A percentile compares a stretch with the other conserved stretches of the same genome.
Conservation (phyloP, 2,113 vertebrate genomes). For the Bettongia penicillata region DNA sequence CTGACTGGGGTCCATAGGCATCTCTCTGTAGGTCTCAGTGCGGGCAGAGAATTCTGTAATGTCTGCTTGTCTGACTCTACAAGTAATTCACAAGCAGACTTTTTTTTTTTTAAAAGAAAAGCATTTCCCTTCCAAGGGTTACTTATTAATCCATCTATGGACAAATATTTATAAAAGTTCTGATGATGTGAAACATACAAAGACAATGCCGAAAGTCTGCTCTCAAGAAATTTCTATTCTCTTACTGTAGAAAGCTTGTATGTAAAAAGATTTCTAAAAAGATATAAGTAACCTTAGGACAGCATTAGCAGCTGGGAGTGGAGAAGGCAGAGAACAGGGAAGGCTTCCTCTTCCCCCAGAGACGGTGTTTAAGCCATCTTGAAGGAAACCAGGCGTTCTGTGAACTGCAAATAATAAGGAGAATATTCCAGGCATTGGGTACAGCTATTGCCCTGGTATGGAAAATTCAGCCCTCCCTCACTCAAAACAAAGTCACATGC, state of each 20-base stretch:
- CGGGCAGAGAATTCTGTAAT: neutral
- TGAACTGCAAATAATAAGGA: neutral
- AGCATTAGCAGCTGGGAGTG: neutral
- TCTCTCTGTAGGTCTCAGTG: neutral
- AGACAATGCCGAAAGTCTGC: neutral
- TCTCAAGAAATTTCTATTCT: neutral
- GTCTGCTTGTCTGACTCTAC: neutral
- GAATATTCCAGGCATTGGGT: neutral
- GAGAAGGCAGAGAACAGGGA: neutral
- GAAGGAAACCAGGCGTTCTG: neutral
- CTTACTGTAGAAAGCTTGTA: neutral
- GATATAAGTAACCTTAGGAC: neutral
- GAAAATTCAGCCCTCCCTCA: neutral
- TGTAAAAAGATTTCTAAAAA: neutral
- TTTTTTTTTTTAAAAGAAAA: neutral
- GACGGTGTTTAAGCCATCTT: neutral
- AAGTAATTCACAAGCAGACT: neutral
- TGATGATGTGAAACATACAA: neutral
- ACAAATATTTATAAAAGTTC: neutral
- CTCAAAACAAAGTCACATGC: no score
- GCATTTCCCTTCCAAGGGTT: neutral
- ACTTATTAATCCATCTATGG: neutral
- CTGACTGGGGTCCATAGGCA: neutral
- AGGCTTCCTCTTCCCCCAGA: neutral
- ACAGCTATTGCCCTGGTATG: accelerated